phyloP scores from a whole-genome alignment of 1,140 invertebrate genomes.

The Coptotermes formosanus region DNA sequence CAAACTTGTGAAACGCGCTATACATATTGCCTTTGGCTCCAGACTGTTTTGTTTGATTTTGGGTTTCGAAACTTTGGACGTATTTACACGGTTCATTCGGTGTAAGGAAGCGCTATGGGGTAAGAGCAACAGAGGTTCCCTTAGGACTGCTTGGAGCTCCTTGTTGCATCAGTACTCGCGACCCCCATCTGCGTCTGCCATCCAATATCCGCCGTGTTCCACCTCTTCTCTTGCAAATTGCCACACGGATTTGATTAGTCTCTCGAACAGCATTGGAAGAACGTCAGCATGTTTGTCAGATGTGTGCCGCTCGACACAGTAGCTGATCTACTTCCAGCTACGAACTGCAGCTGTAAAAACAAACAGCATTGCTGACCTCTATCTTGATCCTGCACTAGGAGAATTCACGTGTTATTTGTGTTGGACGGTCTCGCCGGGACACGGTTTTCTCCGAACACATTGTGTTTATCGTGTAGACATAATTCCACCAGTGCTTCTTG shows the following conservation, averaged over 20 bases:
- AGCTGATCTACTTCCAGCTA: neutral
- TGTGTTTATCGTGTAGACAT: too few relatives aligned
- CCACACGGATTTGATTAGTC: neutral
- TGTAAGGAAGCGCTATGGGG: neutral
- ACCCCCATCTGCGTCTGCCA: neutral
- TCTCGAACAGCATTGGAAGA: neutral
- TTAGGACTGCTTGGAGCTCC: neutral
- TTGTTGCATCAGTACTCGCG: neutral
- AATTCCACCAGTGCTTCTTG: too few relatives aligned
- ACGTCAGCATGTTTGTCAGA: neutral
- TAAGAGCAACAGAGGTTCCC: neutral
- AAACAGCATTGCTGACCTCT: neutral
- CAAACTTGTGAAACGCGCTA: neutral
- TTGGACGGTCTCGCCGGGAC: too few relatives aligned
- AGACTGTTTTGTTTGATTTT: neutral
- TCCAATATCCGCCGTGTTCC: neutral
- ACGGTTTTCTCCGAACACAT: too few relatives aligned
- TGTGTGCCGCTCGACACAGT: neutral
- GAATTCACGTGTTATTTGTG: too few relatives aligned
- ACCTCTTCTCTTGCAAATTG: neutral
- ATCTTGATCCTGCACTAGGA: neutral
- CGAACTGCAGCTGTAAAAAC: neutral
- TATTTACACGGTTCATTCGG: neutral
- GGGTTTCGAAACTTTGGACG: conserved; percentile 9
- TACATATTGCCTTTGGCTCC: neutral